Conservation (phyloP, 2,113 vertebrate genomes). For the Notothenia coriiceps region DNA sequence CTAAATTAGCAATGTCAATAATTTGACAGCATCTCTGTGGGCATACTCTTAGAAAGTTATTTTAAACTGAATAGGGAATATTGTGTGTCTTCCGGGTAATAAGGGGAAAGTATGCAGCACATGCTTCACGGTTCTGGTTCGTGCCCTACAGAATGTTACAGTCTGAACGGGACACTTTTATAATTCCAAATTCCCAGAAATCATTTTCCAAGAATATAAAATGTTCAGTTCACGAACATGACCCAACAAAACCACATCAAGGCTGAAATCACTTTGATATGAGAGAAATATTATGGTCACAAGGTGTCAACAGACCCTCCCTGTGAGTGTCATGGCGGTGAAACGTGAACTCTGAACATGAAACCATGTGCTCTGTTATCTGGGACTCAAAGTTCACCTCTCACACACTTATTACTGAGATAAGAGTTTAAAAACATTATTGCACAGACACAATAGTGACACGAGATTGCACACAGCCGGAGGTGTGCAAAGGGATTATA, state of each 20-base stretch:
- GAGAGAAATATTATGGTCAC: slow-evolving; percentile 7
- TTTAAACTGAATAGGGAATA: neutral
- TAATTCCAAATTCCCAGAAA: neutral
- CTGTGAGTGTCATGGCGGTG: slow-evolving; percentile 2
- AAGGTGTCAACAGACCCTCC: slow-evolving; percentile 19
- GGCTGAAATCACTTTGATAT: neutral
- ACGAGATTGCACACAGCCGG: neutral
- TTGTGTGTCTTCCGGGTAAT: slow-evolving; percentile 8
- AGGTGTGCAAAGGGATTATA: slow-evolving; percentile 8
- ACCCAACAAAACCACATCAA: neutral
- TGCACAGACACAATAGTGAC: neutral
- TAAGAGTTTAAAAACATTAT: slow-evolving; percentile 25
- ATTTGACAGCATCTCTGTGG: neutral
- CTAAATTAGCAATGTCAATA: no score
- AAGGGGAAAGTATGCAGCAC: slow-evolving; percentile 35
- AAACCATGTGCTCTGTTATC: slow-evolving; percentile 28
- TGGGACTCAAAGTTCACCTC: slow-evolving; percentile 52
- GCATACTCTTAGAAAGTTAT: neutral
- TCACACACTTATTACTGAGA: slow-evolving; percentile 23
- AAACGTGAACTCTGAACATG: slow-evolving; percentile 21
- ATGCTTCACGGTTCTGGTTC: slow-evolving; percentile 24
- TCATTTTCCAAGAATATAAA: neutral
- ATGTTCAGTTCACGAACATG: slow-evolving; percentile 6
- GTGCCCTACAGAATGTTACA: slow-evolving; percentile 1
- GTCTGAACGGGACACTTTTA: slow-evolving; percentile 24